phyloP scores from a whole-genome alignment of 2,888 invertebrate species.

The Acanthosepion lycidas region DNA sequence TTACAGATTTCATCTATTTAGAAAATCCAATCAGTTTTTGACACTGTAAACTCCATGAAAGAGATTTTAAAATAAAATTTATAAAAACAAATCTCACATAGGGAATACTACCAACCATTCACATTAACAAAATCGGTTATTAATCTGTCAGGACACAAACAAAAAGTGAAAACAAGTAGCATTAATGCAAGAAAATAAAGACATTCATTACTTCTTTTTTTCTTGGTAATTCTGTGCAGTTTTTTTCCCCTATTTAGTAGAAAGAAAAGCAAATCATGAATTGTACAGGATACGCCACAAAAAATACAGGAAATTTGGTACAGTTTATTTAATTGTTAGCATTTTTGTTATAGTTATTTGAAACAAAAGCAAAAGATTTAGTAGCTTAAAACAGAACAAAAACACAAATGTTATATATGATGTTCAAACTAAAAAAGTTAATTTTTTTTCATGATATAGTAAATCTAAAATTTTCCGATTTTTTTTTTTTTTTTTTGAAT shows the following conservation, averaged over 20 bases:
- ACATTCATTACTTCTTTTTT: background rate
- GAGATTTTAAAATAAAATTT: background rate
- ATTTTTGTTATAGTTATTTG: no score
- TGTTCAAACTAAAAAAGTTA: no score
- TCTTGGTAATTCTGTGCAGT: background rate
- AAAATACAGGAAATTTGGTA: no score
- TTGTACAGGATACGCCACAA: background rate
- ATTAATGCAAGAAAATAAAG: no score
- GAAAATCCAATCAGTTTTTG: background rate
- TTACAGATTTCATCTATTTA: background rate
- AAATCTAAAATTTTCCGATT: no score
- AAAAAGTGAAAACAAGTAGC: background rate
- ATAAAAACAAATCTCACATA: background rate
- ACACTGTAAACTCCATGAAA: background rate
- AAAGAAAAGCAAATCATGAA: background rate
- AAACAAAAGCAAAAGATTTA: no score
- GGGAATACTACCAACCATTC: background rate
- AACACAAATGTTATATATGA: no score
- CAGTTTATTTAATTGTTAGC: no score
- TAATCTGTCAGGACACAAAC: background rate
- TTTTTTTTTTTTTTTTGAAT: background rate
- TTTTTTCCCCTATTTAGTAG: background rate
- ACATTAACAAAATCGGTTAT: background rate
- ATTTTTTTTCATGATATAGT: no score
- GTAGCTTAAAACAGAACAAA: no score